Percentiles rank a stretch among this genome's conserved stretches.
phyloP scores from a whole-genome alignment of 2,888 invertebrate genomes.

The Scrobipalpa atriplicella region DNA sequence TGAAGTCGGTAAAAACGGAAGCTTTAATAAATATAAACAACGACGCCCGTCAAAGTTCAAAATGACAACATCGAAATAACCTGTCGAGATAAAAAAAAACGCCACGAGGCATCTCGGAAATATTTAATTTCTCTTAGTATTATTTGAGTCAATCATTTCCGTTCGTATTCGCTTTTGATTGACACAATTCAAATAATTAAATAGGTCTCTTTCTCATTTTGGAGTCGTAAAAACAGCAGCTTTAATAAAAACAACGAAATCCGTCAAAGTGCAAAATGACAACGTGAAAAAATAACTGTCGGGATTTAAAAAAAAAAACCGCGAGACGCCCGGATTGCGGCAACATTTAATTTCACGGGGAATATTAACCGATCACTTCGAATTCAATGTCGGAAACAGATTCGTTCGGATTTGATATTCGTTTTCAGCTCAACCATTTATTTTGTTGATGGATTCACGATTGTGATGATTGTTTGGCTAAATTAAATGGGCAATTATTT shows the following conservation, averaged over 20 bases:
- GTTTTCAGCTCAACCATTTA: background rate
- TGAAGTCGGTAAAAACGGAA: background rate
- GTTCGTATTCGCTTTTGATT: too few species aligned
- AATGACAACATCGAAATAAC: slow-evolving; percentile 31
- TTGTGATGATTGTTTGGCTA: background rate
- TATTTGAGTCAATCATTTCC: too few species aligned
- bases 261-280: slow-evolving; percentile 34
- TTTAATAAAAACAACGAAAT: slow-evolving; percentile 22
- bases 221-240: too few species aligned
- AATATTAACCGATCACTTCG: slow-evolving; percentile 41
- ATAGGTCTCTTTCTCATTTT: too few species aligned
- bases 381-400: slow-evolving; percentile 15
- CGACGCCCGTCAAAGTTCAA: slow-evolving; percentile 33
- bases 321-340: too few species aligned
- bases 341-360: slow-evolving; percentile 50
- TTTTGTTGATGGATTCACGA: background rate
- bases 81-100: slow-evolving; percentile 35
- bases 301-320: slow-evolving; percentile 37
- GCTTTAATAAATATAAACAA: background rate
- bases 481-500: slow-evolving; percentile 4
- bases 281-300: slow-evolving; percentile 28
- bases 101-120: slow-evolving; percentile 14
- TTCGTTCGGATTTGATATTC: slow-evolving; percentile 8
- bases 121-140: too few species aligned
- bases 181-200: too few species aligned